Conservation (phyloP, 2,113 vertebrate species). For the Pampusana beccarii region DNA sequence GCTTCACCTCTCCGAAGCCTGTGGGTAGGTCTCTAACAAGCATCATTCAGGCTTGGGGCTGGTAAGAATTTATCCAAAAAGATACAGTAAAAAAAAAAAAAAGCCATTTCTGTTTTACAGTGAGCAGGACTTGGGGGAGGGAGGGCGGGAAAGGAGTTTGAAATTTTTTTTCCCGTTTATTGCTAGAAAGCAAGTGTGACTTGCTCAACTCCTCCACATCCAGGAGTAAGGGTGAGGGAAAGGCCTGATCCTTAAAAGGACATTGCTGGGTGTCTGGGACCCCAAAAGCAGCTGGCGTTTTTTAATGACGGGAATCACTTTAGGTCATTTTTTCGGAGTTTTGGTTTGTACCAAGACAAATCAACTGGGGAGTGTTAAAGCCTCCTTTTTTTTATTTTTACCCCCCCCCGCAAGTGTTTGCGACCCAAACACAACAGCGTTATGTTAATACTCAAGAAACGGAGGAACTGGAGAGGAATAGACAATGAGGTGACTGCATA, state of each 20-base stretch:
- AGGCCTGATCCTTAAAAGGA: slow-evolving; percentile 75
- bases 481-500: slow-evolving; percentile 29
- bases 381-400: neutral
- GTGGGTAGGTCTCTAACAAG: neutral
- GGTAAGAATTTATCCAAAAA: neutral
- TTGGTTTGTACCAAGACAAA: neutral
- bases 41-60: slow-evolving; percentile 12
- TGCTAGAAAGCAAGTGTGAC: neutral
- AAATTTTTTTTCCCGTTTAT: neutral
- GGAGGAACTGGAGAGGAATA: slow-evolving; percentile 13
- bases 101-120: neutral
- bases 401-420: neutral
- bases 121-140: neutral
- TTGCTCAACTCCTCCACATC: neutral
- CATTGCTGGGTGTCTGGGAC: slow-evolving; percentile 72
- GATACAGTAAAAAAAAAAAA: neutral
- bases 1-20: neutral
- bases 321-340: neutral
- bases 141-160: neutral
- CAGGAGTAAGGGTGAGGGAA: slow-evolving; percentile 10
- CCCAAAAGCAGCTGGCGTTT: slow-evolving; percentile 13
- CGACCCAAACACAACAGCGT: slow-evolving; percentile 36
- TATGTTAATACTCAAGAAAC: slow-evolving; percentile 49
- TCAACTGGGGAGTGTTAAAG: slow-evolving; percentile 6
- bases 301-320: neutral